Conservation (phyloP, 1,140 invertebrate species). For the Halyomorpha halys region DNA sequence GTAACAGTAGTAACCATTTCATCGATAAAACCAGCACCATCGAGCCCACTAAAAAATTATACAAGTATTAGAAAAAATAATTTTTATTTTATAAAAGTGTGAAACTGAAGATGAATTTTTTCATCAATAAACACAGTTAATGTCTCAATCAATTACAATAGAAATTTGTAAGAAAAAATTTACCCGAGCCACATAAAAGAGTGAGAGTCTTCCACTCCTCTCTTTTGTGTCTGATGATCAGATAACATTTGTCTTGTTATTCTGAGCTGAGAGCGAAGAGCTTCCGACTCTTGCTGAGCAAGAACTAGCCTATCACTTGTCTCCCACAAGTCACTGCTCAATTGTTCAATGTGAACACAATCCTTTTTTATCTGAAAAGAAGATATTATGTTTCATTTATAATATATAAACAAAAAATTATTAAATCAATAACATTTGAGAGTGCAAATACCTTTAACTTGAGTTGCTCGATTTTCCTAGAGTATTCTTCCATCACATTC, state of each 20-base stretch:
- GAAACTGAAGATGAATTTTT: too few species aligned
- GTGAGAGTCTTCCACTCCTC: neutral
- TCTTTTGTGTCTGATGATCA: conserved; percentile 2
- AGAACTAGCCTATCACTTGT: conserved; percentile 21
- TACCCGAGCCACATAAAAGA: conserved; percentile 3
- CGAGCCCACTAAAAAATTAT: neutral
- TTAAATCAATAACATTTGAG: neutral
- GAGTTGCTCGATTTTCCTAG: conserved; percentile 8
- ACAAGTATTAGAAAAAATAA: neutral
- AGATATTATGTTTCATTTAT: neutral
- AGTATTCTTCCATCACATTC: conserved; percentile 10
- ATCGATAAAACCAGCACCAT: neutral
- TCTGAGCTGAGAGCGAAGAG: conserved; percentile 19
- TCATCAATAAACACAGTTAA: too few species aligned
- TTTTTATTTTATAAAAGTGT: too few species aligned
- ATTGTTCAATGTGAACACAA: conserved; percentile 21
- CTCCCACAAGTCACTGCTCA: conserved; percentile 24
- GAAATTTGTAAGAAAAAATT: neutral
- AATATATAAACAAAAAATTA: conserved; percentile 8
- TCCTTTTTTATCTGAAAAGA: conserved; percentile 13
- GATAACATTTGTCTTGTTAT: conserved; percentile 3
- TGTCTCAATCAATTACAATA: too few species aligned
- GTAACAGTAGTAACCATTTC: neutral
- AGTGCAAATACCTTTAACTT: conserved; percentile 11
- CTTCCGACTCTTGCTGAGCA: conserved; percentile 19